Evolutionary conservation across 2,888 invertebrate genomes (phyloP).

Genomic region (Callyntrura guangdongensis): DNA sequence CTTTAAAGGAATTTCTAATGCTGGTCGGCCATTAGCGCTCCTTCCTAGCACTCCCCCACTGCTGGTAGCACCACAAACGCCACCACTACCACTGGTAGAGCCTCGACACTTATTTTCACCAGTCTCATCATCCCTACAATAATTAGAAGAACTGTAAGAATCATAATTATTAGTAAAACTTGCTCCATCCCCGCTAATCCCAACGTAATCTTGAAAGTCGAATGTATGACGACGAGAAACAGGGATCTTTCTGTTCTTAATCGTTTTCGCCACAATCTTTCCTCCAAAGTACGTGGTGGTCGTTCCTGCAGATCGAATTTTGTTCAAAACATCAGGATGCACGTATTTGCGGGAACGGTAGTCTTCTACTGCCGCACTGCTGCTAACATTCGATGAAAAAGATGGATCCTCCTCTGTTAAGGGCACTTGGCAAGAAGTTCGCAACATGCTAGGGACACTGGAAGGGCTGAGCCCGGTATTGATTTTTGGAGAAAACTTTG

Average conservation of each 20-base stretch:
- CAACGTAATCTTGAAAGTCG: conserved; percentile 80
- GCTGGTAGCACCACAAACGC: conserved; percentile 19
- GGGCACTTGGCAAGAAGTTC: conserved; percentile 73
- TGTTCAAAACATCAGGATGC: conserved; percentile 91
- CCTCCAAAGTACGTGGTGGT: conserved; percentile 96
- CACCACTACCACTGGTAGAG: conserved; percentile 11
- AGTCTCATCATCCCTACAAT: conserved; percentile 62
- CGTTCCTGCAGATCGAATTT: conserved; percentile 95
- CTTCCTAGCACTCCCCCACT: conserved; percentile 17
- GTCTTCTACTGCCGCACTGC: conserved; percentile 55
- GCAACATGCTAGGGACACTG: conserved; percentile 76
- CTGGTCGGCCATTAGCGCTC: conserved; percentile 61
- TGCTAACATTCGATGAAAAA: conserved; percentile 69
- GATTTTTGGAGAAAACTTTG: conserved; percentile 82
- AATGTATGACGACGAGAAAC: conserved; percentile 82
- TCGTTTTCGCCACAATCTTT: conserved; percentile 88
- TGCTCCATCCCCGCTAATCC: conserved; percentile 67
- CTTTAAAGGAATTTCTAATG: conserved; percentile 78
- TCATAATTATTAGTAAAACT: conserved; percentile 68
- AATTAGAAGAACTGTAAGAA: conserved; percentile 67
- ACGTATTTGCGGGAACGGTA: conserved; percentile 85
- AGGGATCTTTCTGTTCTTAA: conserved; percentile 82
- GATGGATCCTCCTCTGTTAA: conserved; percentile 81
- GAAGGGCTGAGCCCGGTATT: conserved; percentile 75
- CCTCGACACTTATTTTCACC: conserved; percentile 44